These are phyloP conservation scores for Pipa parva DNA, from an alignment of 2,113 vertebrate species.

Conservation along the genomic window DNA sequence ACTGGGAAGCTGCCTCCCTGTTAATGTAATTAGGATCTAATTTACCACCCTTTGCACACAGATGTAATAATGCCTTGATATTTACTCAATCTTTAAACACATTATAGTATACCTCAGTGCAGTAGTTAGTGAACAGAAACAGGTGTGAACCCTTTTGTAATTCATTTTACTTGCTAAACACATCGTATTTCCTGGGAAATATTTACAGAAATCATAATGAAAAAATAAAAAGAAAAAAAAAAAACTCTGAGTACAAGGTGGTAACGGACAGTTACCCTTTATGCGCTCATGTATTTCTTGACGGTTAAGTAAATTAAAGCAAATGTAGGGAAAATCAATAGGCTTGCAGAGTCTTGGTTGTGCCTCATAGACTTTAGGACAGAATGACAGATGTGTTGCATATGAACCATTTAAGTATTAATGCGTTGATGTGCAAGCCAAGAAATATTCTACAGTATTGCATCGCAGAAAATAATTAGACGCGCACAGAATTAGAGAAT, in stretches of 20 bases:
- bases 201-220: conserved; percentile 60
- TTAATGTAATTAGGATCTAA: conserved; percentile 97
- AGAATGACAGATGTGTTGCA: conserved; percentile 86
- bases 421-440: conserved; percentile 69
- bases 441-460: conserved; percentile 68
- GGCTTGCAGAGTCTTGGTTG: conserved; percentile 77
- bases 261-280: conserved; percentile 84
- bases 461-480: conserved; percentile 71
- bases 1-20: conserved; percentile 90
- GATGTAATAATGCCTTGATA: conserved; percentile 84
- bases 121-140: conserved; percentile 84
- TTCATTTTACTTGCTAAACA: conserved; percentile 81
- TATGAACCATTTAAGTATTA: conserved; percentile 81
- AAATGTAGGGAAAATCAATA: conserved; percentile 85
- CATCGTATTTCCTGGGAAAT: conserved; percentile 64
- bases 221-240: conserved; percentile 46
- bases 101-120: conserved; percentile 72
- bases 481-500: conserved; percentile 63
- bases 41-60: conserved; percentile 88
- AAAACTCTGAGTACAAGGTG: conserved; percentile 71
- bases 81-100: conserved; percentile 74
- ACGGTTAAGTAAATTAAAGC: conserved; percentile 85
- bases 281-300: conserved; percentile 81
- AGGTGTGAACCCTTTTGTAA: conserved; percentile 86
- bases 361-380: conserved; percentile 82